Base-by-base conservation (phyloP, 2,888 invertebrate genomes). In the Melanophora roralis region DNA sequence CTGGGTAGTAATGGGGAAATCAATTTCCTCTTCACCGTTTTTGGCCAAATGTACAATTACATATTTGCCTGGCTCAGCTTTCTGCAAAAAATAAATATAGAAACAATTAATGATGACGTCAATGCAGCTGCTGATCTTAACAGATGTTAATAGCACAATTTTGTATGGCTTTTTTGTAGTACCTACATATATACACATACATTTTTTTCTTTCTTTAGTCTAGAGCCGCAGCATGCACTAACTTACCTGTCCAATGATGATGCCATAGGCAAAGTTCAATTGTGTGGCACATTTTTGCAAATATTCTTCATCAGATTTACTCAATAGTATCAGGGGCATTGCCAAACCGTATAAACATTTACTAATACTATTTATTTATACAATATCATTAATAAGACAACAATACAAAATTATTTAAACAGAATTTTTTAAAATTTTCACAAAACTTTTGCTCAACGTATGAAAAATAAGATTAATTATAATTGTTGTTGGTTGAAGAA, bases 21-120 rank as follows among this genome's bases (percentile, higher is more conserved):
- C 89, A 82, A 90, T 90, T 32, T 90, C 90, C 21, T 90, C 90
- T 19, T 91, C 90, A n/a, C 94, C 94, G 23, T 96, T 96, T 82
- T 94, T 93, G 38, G 96, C 94, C 85, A 97, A 90, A 87, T 96
- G 96, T 36, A 96, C 93, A 2, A 95, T 93, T 90, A 93, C 94
- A 85, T 95, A 95, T 85, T 94, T 94, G 75, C 92, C 92, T 38
- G 91, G 90, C 60, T 93, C 91, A 62, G 91, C 92, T 83, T 86
- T 87, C 90, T 89, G 21, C 1, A 55, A 47, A 23, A 45, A 45
- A 45, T 0, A 12, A 19, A 19, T 45, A 43, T 57, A 12, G 3
- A 27, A 59, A 47, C 14, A 59, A 47, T 23, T n/a, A 9, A 9
- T 60, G 38, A 75, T 67, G 71, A 62, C 59, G 73, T 72, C 59